A percentile compares a stretch with the other conserved stretches of the same genome.
Conservation (phyloP, 1,140 invertebrate genomes). For the Olivierus martensii region DNA sequence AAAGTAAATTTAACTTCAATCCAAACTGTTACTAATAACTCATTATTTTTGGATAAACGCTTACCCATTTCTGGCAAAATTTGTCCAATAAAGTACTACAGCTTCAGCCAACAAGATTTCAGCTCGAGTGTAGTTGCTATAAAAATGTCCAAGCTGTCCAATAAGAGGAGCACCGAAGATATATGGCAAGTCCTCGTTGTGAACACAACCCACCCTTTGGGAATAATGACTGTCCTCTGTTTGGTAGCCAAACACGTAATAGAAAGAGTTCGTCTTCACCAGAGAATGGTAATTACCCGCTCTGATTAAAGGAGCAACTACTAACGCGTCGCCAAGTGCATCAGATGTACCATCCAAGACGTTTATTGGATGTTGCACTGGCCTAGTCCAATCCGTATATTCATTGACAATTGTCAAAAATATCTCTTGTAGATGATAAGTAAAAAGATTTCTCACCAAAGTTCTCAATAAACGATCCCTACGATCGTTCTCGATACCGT, state of each 20-base stretch:
- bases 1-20: no score
- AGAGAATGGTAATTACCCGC: conserved; percentile 35
- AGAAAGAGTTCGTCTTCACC: conserved; percentile 21
- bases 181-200: conserved; percentile 41
- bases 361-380: conserved; percentile 78
- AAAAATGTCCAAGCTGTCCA: conserved; percentile 33
- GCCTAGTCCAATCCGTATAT: conserved; percentile 90
- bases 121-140: conserved; percentile 50
- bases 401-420: conserved; percentile 86
- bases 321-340: conserved; percentile 31
- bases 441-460: conserved; percentile 52
- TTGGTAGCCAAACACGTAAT: conserved; percentile 41
- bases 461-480: conserved; percentile 83
- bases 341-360: conserved; percentile 51
- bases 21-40: no score
- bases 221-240: conserved; percentile 40
- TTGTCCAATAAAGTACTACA: conserved; percentile 43
- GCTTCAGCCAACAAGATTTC: conserved; percentile 59
- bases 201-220: conserved; percentile 40
- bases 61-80: conserved; percentile 37
- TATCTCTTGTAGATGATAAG: conserved; percentile 19
- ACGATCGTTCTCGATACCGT: conserved; percentile 78
- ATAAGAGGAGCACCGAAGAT: conserved; percentile 48
- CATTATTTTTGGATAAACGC: background rate
- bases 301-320: conserved; percentile 32